phyloP scores from a whole-genome alignment of 2,888 invertebrate genomes.

The Tachina grossa region DNA sequence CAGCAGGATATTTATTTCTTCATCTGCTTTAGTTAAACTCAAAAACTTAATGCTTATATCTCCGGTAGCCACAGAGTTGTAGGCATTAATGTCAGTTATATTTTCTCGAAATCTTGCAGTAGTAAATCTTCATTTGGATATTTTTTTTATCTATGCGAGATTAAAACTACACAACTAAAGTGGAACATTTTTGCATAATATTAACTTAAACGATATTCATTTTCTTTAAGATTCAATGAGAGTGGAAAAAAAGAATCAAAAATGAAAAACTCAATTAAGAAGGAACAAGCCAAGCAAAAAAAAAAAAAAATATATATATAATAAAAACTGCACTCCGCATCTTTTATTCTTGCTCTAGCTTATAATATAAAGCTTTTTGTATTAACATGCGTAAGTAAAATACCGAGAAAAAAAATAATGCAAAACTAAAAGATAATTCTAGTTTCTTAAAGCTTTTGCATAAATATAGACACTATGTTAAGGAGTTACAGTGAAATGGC shows the following conservation, averaged over 20 bases:
- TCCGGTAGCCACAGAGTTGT: slow-evolving; percentile 45
- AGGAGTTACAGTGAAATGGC: slow-evolving; percentile 9
- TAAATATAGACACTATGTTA: slow-evolving; percentile 27
- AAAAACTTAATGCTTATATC: slow-evolving; percentile 24
- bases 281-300: slow-evolving; percentile 29
- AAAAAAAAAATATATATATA: no score
- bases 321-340: slow-evolving; percentile 25
- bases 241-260: neutral
- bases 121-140: slow-evolving; percentile 57
- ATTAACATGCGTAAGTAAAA: slow-evolving; percentile 26
- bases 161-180: slow-evolving; percentile 64
- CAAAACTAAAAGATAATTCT: slow-evolving; percentile 41
- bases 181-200: slow-evolving; percentile 68
- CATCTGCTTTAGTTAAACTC: neutral
- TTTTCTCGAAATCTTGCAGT: slow-evolving; percentile 40
- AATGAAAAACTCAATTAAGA: slow-evolving; percentile 64
- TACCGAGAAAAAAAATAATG: slow-evolving; percentile 2
- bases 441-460: slow-evolving; percentile 52
- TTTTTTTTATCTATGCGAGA: slow-evolving; percentile 58
- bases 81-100: slow-evolving; percentile 53
- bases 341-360: neutral
- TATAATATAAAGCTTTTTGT: neutral
- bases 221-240: slow-evolving; percentile 36
- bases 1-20: neutral
- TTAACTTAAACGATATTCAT: slow-evolving; percentile 64